These are phyloP conservation scores for Catalaphyllia jardinei DNA, from an alignment of 64 coral and sea anemone genomes.

Conservation along the genomic window DNA sequence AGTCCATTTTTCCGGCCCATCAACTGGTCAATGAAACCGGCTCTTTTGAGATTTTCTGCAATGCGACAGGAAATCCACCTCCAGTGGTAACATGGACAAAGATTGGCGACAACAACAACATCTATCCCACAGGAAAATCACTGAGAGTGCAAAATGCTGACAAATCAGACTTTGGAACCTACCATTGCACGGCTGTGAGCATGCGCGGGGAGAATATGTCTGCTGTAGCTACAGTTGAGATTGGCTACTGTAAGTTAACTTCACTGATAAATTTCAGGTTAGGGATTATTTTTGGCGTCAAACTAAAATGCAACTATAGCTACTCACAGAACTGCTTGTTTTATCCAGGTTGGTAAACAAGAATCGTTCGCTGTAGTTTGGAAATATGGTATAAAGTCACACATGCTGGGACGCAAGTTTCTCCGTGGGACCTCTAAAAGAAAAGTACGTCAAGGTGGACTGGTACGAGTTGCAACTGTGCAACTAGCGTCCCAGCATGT, in stretches of 20 bases:
- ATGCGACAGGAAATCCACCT: constrained; percentile 74
- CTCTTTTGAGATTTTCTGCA: constrained; percentile 67
- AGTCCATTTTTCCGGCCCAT: constrained; percentile 26
- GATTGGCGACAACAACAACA: not conserved
- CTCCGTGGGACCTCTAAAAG: no score
- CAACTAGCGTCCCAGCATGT: no score
- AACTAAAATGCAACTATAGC: no score
- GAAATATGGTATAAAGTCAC: no score
- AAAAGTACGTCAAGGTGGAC: no score
- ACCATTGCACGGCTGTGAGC: constrained; percentile 64
- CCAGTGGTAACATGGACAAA: constrained; percentile 61
- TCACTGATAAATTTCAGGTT: no score
- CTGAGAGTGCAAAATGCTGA: constrained; percentile 18
- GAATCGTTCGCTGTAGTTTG: no score
- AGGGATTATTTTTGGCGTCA: no score
- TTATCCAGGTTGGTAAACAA: no score
- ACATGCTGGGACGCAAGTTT: no score
- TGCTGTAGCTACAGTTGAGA: not conserved
- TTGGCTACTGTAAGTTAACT: constrained; percentile 16
- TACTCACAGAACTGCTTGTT: no score
- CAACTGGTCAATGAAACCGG: constrained; percentile 70
- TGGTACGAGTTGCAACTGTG: no score
- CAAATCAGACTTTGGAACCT: constrained; percentile 54
- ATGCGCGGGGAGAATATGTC: constrained; percentile 36
- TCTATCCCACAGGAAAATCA: constrained; percentile 10